Evolutionary conservation across 2,888 invertebrate species (phyloP).

Genomic region (Cerceris ruficornis): DNA sequence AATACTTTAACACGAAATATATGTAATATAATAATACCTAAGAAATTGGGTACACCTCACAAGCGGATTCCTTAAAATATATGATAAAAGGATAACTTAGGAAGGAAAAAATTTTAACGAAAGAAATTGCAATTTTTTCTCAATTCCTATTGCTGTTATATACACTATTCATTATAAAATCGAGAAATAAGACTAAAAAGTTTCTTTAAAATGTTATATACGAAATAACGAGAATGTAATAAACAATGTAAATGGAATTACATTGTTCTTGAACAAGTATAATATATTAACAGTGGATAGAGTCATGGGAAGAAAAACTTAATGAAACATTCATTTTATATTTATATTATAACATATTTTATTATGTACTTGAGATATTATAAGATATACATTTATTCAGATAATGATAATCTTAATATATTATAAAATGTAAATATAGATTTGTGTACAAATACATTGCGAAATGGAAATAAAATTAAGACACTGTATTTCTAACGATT

Average conservation of each 20-base stretch:
- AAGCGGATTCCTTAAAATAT: not conserved
- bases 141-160: not conserved
- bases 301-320: not conserved
- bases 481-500: not conserved
- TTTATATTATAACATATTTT: constrained; percentile 37
- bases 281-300: not conserved
- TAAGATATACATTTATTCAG: constrained; percentile 35
- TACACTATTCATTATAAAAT: not conserved
- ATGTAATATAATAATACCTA: constrained; percentile 16
- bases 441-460: constrained; percentile 31
- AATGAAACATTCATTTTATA: constrained; percentile 32
- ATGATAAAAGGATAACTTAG: not conserved
- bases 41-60: constrained; percentile 10
- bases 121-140: not conserved
- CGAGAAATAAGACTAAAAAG: not conserved
- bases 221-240: not conserved
- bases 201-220: not conserved
- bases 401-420: constrained; percentile 25
- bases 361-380: constrained; percentile 37
- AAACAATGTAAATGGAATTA: not conserved
- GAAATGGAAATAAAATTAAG: not conserved
- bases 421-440: constrained; percentile 13
- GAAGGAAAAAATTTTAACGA: not conserved
- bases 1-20: constrained; percentile 19
- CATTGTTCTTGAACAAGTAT: constrained; percentile 6